Evolutionary conservation across 1,140 invertebrate species (phyloP).

Genomic region (Formica exsecta): DNA sequence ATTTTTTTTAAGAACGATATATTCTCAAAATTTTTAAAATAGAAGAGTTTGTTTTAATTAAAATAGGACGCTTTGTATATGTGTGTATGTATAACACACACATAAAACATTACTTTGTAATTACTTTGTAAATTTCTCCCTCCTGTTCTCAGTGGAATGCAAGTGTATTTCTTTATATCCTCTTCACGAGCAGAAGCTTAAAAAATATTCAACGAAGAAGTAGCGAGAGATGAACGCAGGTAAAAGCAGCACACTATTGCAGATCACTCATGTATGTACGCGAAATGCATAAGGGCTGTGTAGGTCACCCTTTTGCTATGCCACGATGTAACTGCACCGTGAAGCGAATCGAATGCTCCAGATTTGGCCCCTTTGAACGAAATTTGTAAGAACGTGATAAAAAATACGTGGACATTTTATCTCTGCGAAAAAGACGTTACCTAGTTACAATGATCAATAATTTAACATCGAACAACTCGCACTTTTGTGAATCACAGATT

Average conservation of each 20-base stretch:
- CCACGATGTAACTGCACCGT: constrained; percentile 70
- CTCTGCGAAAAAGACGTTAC: constrained; percentile 46
- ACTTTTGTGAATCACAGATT: constrained; percentile 1
- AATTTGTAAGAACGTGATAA: constrained; percentile 57
- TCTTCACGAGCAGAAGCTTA: constrained; percentile 11
- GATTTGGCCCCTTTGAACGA: constrained; percentile 74
- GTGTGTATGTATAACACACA: too few species aligned
- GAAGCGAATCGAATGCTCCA: constrained; percentile 79
- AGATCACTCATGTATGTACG: constrained; percentile 25
- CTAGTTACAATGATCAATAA: neutral
- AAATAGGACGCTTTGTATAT: too few species aligned
- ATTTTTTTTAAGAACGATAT: too few species aligned
- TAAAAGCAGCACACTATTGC: constrained; percentile 22
- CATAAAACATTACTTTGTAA: constrained; percentile 13
- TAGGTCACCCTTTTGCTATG: constrained; percentile 37
- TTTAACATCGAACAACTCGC: constrained; percentile 22
- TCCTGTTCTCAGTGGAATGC: neutral
- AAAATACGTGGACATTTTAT: constrained; percentile 63
- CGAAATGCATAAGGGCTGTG: constrained; percentile 33
- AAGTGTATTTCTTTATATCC: constrained; percentile 19
- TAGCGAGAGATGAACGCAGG: constrained; percentile 12
- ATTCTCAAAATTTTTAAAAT: too few species aligned
- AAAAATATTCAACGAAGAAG: constrained; percentile 54
- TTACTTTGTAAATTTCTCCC: constrained; percentile 5
- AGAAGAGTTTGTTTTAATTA: too few species aligned